phyloP scores from a whole-genome alignment of 2,113 vertebrate genomes.

The Pollachius pollachius region DNA sequence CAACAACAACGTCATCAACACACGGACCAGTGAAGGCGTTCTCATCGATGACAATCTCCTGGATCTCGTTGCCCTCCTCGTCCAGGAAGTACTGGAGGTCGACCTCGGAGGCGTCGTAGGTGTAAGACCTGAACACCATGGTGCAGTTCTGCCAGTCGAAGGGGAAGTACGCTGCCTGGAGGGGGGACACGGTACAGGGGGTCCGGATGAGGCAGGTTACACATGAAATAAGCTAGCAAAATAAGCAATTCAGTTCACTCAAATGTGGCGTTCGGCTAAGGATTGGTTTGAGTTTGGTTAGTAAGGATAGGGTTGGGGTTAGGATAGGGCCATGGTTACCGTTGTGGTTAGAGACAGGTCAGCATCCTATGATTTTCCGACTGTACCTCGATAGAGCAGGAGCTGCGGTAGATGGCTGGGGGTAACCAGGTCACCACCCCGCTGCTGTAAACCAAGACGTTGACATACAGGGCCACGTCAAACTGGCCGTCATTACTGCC shows the following conservation, averaged over 20 bases:
- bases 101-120: conserved; percentile 83
- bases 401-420: conserved; percentile 81
- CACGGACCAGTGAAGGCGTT: conserved; percentile 77
- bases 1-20: neutral
- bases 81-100: conserved; percentile 75
- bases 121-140: conserved; percentile 88
- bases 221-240: too few relatives aligned
- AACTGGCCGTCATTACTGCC: conserved; percentile 85
- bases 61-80: conserved; percentile 68
- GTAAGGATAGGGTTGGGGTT: neutral
- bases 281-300: too few relatives aligned
- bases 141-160: conserved; percentile 94
- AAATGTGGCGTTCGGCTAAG: too few relatives aligned
- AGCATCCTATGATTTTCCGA: too few relatives aligned
- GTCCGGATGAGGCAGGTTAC: too few relatives aligned
- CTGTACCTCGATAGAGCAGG: conserved; percentile 84
- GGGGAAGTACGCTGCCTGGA: conserved; percentile 85
- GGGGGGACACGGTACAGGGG: neutral
- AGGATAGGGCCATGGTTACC: too few relatives aligned
- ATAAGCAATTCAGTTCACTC: too few relatives aligned
- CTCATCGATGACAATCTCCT: conserved; percentile 75
- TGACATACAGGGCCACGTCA: conserved; percentile 77
- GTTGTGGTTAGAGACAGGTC: neutral
- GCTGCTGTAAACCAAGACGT: conserved; percentile 71
- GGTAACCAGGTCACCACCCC: conserved; percentile 85